Conservation (phyloP, 2,888 invertebrate genomes). For the Phyllotreta cruciferae region DNA sequence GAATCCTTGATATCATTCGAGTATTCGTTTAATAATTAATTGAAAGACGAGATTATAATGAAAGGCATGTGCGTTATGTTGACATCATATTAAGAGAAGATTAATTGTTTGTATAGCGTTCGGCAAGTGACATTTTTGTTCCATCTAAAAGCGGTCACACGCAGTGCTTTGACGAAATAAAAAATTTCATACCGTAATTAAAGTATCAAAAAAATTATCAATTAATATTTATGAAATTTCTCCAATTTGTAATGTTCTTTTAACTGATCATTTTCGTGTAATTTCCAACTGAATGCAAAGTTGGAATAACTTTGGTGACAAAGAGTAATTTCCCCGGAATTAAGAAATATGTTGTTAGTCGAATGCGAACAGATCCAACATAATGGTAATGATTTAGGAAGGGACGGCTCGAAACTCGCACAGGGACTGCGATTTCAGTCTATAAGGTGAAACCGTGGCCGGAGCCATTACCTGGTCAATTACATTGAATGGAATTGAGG, state of each 20-base stretch:
- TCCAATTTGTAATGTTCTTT: background rate
- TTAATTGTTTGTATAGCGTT: conserved; percentile 49
- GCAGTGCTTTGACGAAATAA: conserved; percentile 6
- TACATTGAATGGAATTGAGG: conserved; percentile 60
- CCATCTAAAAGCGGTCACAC: conserved; percentile 21
- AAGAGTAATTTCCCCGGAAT: conserved; percentile 21
- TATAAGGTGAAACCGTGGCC: conserved; percentile 59
- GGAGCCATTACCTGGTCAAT: conserved; percentile 61
- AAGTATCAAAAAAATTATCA: no score
- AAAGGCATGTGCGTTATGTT: conserved; percentile 47
- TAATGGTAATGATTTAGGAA: conserved; percentile 56
- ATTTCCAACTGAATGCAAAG: background rate
- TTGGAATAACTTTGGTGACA: conserved; percentile 11
- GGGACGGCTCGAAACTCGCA: conserved; percentile 52
- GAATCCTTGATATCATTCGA: conserved; percentile 7
- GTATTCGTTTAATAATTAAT: conserved; percentile 49
- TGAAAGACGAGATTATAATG: conserved; percentile 51
- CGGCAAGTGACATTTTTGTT: conserved; percentile 44
- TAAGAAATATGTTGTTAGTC: conserved; percentile 30
- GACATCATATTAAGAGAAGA: conserved; percentile 49
- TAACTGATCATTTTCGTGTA: background rate
- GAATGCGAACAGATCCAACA: conserved; percentile 43
- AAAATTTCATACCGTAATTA: conserved; percentile 14
- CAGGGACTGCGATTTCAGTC: conserved; percentile 51
- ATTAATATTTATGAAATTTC: no score